phyloP scores from a whole-genome alignment of 2,113 vertebrate genomes.

The Microtus montanus region DNA sequence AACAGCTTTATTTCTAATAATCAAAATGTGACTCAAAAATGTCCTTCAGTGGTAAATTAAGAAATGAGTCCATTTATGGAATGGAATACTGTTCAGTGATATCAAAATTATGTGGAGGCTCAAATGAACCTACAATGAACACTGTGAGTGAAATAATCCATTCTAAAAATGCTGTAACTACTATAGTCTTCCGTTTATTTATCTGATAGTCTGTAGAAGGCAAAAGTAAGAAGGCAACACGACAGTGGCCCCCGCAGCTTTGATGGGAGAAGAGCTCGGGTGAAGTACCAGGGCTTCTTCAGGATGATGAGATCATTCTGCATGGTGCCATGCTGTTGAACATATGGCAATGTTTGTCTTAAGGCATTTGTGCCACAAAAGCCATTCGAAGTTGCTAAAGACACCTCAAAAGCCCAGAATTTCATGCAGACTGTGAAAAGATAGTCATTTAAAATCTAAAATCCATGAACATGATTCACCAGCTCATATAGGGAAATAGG shows the following conservation, averaged over 20 bases:
- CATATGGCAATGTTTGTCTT: background rate
- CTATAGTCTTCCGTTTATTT: background rate
- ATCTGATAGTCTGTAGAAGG: background rate
- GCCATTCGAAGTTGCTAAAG: background rate
- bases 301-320: background rate
- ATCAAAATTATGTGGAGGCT: background rate
- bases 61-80: background rate
- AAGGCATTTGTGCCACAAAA: background rate
- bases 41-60: background rate
- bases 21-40: background rate
- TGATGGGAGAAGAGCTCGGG: background rate
- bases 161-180: background rate
- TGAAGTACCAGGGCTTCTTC: background rate
- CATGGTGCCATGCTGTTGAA: background rate
- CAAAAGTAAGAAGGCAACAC: background rate
- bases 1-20: slow-evolving; percentile 27
- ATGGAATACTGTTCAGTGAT: background rate
- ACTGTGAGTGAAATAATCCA: background rate
- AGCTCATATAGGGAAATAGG: background rate
- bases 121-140: background rate
- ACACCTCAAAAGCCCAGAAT: background rate
- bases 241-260: background rate
- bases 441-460: background rate
- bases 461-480: background rate
- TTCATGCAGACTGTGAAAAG: background rate